Evolutionary conservation across 2,888 invertebrate genomes (phyloP).

Genomic region (Eupeodes luniger): DNA sequence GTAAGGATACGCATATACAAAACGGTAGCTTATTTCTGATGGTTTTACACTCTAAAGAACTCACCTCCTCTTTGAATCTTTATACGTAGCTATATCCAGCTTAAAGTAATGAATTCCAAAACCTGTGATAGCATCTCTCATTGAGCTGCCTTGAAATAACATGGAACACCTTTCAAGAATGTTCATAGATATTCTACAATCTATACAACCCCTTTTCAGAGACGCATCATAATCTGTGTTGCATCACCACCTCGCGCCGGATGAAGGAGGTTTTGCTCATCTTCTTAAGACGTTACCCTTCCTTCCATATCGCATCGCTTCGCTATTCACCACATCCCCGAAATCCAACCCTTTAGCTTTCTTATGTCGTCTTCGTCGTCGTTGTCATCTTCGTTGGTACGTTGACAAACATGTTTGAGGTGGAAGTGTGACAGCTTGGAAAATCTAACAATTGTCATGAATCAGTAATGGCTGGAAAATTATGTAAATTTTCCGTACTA

Average conservation of each 20-base stretch:
- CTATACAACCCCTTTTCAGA: background rate
- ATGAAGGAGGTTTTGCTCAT: constrained; percentile 39
- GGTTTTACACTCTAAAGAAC: constrained; percentile 20
- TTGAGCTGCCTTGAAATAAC: constrained; percentile 57
- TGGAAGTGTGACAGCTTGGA: constrained; percentile 72
- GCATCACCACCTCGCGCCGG: constrained; percentile 56
- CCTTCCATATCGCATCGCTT: too few species aligned
- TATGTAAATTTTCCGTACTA: constrained; percentile 67
- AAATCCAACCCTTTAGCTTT: constrained; percentile 51
- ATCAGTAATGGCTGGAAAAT: constrained; percentile 75
- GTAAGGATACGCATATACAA: background rate
- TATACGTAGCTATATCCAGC: background rate
- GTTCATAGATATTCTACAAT: constrained; percentile 13
- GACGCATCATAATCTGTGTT: constrained; percentile 70
- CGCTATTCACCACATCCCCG: constrained; percentile 36
- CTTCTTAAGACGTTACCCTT: constrained; percentile 35
- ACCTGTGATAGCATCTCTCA: constrained; percentile 36
- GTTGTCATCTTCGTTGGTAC: background rate
- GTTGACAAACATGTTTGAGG: constrained; percentile 44
- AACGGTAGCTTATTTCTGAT: constrained; percentile 29
- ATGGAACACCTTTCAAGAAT: constrained; percentile 73
- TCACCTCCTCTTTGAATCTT: constrained; percentile 2
- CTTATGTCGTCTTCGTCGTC: background rate
- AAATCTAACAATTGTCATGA: constrained; percentile 75
- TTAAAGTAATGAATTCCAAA: constrained; percentile 70